phyloP scores from a whole-genome alignment of 2,113 vertebrate genomes.

The Mixornis gularis region DNA sequence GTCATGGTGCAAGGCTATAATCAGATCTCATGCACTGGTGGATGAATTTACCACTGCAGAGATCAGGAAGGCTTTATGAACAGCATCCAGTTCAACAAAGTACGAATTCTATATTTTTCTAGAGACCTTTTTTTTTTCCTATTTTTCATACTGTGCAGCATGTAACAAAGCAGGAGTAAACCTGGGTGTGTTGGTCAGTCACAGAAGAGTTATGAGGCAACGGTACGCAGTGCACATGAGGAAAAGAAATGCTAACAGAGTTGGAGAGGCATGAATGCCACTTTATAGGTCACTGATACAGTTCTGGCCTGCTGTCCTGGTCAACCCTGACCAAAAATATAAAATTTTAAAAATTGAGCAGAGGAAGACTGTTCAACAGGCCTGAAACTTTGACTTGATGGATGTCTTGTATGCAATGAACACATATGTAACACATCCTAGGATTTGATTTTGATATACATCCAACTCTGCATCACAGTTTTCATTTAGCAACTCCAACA shows the following conservation, averaged over 20 bases:
- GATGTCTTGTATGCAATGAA: not conserved
- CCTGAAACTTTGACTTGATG: not conserved
- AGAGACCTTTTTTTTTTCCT: not conserved
- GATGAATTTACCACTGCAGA: not conserved
- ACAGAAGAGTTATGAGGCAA: not conserved
- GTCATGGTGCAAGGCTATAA: not conserved
- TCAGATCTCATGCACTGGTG: not conserved
- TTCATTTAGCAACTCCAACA: not conserved
- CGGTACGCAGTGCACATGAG: fast-evolving
- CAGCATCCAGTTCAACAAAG: not conserved
- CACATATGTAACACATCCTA: not conserved
- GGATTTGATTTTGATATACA: not conserved
- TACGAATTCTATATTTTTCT: not conserved
- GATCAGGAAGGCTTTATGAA: not conserved
- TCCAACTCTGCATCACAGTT: not conserved
- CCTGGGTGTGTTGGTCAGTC: not conserved
- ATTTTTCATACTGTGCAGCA: not conserved
- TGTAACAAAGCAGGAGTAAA: not conserved
- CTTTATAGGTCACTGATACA: not conserved
- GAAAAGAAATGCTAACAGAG: not conserved
- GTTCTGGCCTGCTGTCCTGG: not conserved
- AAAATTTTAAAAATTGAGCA: not conserved
- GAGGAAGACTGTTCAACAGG: not conserved
- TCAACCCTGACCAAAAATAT: not conserved
- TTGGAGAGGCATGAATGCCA: not conserved